Percentiles rank a stretch among this genome's conserved stretches.
Evolutionary conservation across 2,113 vertebrate genomes (phyloP).

Genomic region (Tachysurus vachellii): DNA sequence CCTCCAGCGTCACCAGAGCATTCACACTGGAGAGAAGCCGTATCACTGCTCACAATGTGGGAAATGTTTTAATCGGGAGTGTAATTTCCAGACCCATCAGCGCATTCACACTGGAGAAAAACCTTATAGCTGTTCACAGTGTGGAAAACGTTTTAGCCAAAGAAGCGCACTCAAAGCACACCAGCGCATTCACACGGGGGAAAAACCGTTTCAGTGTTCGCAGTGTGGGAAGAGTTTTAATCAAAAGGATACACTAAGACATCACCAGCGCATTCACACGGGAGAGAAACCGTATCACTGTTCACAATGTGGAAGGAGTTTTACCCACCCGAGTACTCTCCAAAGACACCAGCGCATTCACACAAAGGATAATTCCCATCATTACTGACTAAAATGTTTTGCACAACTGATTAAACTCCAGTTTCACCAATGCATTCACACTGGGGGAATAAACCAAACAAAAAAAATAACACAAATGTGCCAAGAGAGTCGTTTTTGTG

Average conservation of each 20-base stretch:
- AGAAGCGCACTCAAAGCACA: background rate
- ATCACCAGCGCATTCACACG: background rate
- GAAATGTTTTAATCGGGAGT: background rate
- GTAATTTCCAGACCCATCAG: background rate
- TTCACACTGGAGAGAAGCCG: background rate
- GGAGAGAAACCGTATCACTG: background rate
- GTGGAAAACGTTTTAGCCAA: background rate
- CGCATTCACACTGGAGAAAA: background rate
- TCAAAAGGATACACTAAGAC: background rate
- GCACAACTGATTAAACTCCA: background rate
- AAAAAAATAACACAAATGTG: too few relatives aligned
- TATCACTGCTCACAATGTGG: background rate
- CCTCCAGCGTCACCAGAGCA: background rate
- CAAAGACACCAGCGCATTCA: background rate
- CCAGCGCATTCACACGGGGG: background rate
- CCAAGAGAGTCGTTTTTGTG: too few relatives aligned
- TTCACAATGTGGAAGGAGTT: background rate
- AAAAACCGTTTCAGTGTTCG: background rate
- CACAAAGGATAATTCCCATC: background rate
- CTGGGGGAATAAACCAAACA: too few relatives aligned
- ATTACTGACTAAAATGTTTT: background rate
- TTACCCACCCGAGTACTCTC: background rate
- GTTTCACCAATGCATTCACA: background rate
- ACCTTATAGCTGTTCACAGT: background rate
- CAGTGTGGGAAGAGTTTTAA: background rate